Base-by-base conservation (phyloP, 2,797 vertebrate genomes). In the Rhynchonycteris naso region DNA sequence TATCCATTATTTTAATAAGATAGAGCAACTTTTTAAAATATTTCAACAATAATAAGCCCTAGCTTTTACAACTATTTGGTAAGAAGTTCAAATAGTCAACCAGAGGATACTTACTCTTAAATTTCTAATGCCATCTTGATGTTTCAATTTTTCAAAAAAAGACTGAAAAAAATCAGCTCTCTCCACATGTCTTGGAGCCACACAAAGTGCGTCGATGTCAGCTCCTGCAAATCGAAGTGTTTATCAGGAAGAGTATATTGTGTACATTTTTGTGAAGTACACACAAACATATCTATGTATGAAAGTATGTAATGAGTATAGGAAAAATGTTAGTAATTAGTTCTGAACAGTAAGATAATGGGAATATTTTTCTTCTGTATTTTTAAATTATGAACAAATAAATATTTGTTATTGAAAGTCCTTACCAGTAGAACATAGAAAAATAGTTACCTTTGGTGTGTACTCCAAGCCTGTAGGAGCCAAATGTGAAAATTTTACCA, bases 401-500 rank as follows among this genome's bases (percentile, higher is more conserved):
- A 71, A 2, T 76, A 24, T 94, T 93, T 81, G 66, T 68, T 80
- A 91, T 7, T 82, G 4, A 92, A 94, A 88, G 47, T 92, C 90
- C 28, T 95, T 72, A 93, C 38, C 21, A 93, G 3, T 35, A 97
- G 50, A 84, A 50, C 68, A 58, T 2, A 91, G 13, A 89, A 95
- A 85, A 96, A 15, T 11, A 88, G 85, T 80, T 99, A 99, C 99
- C 99, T 99, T 99, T 99, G 81, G 99, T 99, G 97, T 99, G 99
- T 30, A 99, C 99, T 97, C 99, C 99, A 63, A 99, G 99, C 28
- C 99, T 98, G 91, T 99, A 99, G 12, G 99, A 99, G n/a, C 99
- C 99, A 98, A 99, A 99, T 0, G 99, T 99, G 98, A 99, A 99
- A 98, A 99, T 99, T 98, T 99, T 99, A 65, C 99, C 99, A 94